A percentile compares a stretch with the other conserved stretches of the same genome.
Conservation (phyloP, 2,797 vertebrate genomes). For the Tadarida brasiliensis region DNA sequence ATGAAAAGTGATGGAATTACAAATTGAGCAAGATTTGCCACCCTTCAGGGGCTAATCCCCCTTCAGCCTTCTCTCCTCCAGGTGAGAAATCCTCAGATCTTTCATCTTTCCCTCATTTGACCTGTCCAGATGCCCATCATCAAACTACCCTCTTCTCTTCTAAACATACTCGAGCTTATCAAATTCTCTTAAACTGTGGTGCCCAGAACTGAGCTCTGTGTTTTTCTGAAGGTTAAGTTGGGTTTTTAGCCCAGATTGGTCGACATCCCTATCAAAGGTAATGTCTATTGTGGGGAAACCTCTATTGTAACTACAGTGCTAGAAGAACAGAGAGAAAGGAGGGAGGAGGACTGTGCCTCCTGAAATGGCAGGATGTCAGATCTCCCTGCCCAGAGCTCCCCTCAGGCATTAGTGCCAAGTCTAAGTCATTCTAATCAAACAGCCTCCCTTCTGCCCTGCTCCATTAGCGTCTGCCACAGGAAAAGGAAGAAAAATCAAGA, state of each 20-base stretch:
- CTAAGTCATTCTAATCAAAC: constrained; percentile 71
- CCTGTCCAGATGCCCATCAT: neutral
- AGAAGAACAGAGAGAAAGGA: neutral
- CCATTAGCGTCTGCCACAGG: neutral
- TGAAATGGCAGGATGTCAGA: constrained; percentile 52
- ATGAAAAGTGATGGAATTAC: neutral
- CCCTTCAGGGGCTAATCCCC: neutral
- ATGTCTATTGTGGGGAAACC: constrained; percentile 55
- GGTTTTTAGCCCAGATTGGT: constrained; percentile 31
- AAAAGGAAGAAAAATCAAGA: neutral
- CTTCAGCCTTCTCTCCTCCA: neutral
- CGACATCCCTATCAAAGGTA: constrained; percentile 19
- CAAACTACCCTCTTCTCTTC: neutral
- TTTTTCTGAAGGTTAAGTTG: constrained; percentile 47
- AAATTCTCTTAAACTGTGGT: neutral
- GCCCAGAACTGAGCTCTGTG: neutral
- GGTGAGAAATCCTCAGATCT: neutral
- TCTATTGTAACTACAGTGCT: constrained; percentile 15
- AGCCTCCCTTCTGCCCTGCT: neutral
- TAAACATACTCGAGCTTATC: neutral
- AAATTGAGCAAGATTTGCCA: neutral
- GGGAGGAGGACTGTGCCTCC: neutral
- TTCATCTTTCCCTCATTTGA: neutral
- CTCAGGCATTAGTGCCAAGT: constrained; percentile 51
- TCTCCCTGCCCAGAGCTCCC: constrained; percentile 54